phyloP scores from a whole-genome alignment of 2,113 vertebrate species.

The Anser brachyrhynchus region DNA sequence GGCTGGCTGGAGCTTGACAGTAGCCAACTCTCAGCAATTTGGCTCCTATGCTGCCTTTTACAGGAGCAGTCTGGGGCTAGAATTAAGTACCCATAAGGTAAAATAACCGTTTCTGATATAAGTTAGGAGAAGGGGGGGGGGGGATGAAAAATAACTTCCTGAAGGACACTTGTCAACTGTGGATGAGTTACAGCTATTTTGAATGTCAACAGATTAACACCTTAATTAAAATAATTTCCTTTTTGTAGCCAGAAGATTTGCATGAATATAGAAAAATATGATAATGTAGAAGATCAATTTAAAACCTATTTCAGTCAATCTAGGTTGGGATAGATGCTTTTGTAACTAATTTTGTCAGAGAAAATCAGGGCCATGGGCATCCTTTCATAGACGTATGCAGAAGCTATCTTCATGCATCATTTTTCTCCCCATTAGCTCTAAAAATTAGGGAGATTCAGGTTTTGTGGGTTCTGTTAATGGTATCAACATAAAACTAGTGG shows the following conservation, averaged over 20 bases:
- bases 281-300: neutral
- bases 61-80: neutral
- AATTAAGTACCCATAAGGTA: neutral
- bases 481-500: neutral
- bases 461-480: neutral
- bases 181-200: neutral
- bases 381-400: neutral
- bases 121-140: neutral
- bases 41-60: neutral
- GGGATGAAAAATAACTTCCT: neutral
- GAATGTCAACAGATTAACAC: neutral
- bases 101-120: neutral
- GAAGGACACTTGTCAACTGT: neutral
- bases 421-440: neutral
- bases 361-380: neutral
- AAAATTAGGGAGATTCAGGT: neutral
- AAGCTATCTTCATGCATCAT: neutral
- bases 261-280: neutral
- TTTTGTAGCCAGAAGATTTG: neutral
- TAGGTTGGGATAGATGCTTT: neutral
- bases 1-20: neutral
- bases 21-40: neutral
- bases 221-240: neutral
- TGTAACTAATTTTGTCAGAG: neutral
- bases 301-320: neutral